Evolutionary conservation across 2,113 vertebrate genomes (phyloP), one percentile per base, ranked within the genome.

Genomic region (Bambusicola thoracicus): DNA sequence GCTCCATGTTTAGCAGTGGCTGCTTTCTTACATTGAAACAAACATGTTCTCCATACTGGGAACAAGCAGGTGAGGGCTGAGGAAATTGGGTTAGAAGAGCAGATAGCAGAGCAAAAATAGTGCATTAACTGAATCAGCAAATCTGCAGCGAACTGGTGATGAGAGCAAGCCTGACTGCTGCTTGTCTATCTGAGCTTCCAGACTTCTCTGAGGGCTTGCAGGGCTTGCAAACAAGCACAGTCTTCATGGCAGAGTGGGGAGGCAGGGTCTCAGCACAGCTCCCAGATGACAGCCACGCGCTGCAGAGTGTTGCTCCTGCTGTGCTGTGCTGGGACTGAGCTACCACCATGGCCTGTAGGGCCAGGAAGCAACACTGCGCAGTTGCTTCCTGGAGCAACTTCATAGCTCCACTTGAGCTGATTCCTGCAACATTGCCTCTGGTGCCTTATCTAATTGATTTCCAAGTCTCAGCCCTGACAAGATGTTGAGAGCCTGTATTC

Each of bases 121-220:
- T 13, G 21, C 61, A 72, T 78, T 84, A 81, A 84, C 36, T 3
- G 15, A 74, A 67, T 25, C 44, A 49, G 32, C 58, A 41, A 55
- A 80, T n/a, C 49, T 24, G 2, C 65, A 77, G 9, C 22, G 13
- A 4, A 17, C 27, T 36, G 0, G 0, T 0, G 0, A 22, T 55
- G 82, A 63, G 1, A 18, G 10, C 11, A 7, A 5, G 43, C 13
- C 62, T 55, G 12, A 58, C 43, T 38, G 4, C 62, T n/a, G 56
- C 62, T 30, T 1, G 5, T 20, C 59, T 84, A 36, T 59, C 55
- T 82, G 80, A 25, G 49, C 14, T 44, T 87, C 59, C 87, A 8
- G 0, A 44, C 44, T 27, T 25, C 76, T 66, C 72, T 38, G 20
- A 56, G 55, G 44, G 20, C 8, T 72, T 43, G 70, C 10, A 75